Evolutionary conservation across 1,140 invertebrate genomes (phyloP).

Genomic region (Drosophila hydei): DNA sequence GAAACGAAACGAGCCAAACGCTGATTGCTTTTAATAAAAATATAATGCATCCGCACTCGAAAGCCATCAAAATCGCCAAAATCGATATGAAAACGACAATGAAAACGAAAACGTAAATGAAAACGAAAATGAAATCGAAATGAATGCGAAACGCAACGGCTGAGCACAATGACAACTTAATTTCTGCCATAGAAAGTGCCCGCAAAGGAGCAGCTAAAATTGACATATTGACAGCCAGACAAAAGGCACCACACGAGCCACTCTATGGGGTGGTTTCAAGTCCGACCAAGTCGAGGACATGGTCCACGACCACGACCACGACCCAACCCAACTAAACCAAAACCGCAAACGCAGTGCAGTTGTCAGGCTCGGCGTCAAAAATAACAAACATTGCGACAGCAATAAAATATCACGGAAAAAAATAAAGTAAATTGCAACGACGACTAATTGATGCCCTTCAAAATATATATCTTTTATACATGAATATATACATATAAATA

Average conservation of each 20-base stretch:
- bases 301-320: background rate
- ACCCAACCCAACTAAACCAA: conserved; percentile 2
- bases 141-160: conserved; percentile 55
- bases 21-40: conserved; percentile 68
- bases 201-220: conserved; percentile 68
- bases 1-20: conserved; percentile 37
- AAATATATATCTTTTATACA: background rate
- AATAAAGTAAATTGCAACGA: background rate
- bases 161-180: conserved; percentile 75
- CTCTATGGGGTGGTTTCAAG: conserved; percentile 32
- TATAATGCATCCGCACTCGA: conserved; percentile 55
- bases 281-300: conserved; percentile 3
- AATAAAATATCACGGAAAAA: conserved; percentile 71
- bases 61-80: conserved; percentile 32
- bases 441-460: background rate
- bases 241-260: conserved; percentile 50
- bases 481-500: no score
- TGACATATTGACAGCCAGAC: conserved; percentile 78
- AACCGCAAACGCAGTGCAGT: conserved; percentile 57
- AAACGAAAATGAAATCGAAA: conserved; percentile 57
- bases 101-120: conserved; percentile 29
- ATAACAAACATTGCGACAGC: conserved; percentile 79
- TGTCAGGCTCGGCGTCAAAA: conserved; percentile 65
- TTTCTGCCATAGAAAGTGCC: conserved; percentile 71
- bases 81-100: conserved; percentile 41